Evolutionary conservation across 1,140 invertebrate genomes (phyloP).

Genomic region (Pemphigus obesinymphae): DNA sequence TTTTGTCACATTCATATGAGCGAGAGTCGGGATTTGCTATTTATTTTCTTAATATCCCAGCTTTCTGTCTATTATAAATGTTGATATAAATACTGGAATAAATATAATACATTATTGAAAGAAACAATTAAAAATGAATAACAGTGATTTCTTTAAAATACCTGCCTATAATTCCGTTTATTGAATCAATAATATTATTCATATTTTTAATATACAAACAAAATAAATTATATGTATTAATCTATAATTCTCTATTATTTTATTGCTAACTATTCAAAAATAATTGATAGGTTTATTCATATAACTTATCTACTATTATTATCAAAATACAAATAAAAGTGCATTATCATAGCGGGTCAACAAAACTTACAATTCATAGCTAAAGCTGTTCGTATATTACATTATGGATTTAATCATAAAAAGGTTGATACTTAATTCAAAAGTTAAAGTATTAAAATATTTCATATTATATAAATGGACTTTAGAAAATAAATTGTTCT

Average conservation of each 20-base stretch:
- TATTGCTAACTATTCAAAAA: neutral
- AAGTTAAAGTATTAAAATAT: neutral
- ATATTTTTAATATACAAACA: no score
- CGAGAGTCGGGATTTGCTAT: neutral
- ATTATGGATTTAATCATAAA: neutral
- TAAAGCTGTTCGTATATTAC: neutral
- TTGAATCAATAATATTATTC: no score
- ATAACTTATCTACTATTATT: neutral
- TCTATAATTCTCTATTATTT: no score
- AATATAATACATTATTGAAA: no score
- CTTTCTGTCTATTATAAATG: neutral
- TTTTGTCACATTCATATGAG: neutral
- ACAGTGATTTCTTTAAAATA: no score
- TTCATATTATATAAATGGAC: neutral
- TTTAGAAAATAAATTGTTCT: neutral
- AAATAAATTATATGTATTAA: no score
- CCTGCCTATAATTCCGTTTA: no score
- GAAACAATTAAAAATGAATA: no score
- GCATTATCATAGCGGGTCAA: neutral
- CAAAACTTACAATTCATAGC: neutral
- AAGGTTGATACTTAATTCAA: conserved; percentile 6
- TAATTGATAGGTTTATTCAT: neutral
- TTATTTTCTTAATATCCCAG: neutral
- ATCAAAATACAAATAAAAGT: no score
- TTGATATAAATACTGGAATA: neutral